Base-by-base conservation (phyloP, 2,113 vertebrate genomes). In the Myodes glareolus region DNA sequence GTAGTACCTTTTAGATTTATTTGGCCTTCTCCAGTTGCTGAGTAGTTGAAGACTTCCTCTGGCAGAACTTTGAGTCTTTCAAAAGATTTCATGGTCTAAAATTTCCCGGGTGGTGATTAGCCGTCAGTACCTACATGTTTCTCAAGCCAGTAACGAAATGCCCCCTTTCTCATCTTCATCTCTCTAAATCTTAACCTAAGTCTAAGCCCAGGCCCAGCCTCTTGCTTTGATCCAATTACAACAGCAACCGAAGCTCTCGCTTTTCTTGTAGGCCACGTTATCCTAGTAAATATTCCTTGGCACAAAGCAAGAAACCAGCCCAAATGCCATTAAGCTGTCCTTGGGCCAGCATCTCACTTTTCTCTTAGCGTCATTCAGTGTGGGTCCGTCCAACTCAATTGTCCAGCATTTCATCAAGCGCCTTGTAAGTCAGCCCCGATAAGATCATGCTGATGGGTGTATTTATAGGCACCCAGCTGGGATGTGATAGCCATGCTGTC, bases 11-110 rank as follows among this genome's bases (percentile, higher is more conserved):
- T 90, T 77, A 96, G 33, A 17, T 68, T 77, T 86, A 81, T 73
- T 90, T 78, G 77, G 21, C 29, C 63, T 1, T 14, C 12, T 68
- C 90, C 3, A 14, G 25, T 89, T 33, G 33, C 47, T 33, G 33
- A 75, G 29, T 95, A 81, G 12, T 77, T 65, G n/a, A 82, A 96
- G 58, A 70, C 5, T 13, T 11, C 85, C 52, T 78, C 81, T 36
- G 19, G 50, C 39, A 55, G n/a, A 77, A 58, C 61, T 42, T 21
- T 36, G 1, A 45, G n/a, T 61, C 77, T 93, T 86, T 84, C 45
- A 75, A 77, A 45, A 25, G 47, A 45, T 36, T 55, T 14, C 25
- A 50, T 25, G 47, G 13, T 67, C 23, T 19, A 86, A 80, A 89
- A 55, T 76, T 45, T 52, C 76, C 27, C 19, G 36, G 27, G 55